Conservation (phyloP, 2,888 invertebrate genomes). For the Ellobium chinense region DNA sequence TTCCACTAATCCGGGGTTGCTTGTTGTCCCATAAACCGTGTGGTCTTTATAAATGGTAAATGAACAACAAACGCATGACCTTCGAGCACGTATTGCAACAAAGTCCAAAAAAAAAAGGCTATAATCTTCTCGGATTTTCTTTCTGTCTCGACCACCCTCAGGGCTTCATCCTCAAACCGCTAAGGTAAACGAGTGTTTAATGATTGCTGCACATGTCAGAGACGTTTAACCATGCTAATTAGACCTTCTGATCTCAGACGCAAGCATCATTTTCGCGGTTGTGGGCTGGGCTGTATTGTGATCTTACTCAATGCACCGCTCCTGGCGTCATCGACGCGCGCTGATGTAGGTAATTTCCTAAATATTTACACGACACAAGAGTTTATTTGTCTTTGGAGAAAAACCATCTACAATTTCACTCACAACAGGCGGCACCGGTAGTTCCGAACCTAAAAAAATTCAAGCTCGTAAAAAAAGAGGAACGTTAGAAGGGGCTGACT, state of each 20-base stretch:
- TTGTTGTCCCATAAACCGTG: too few relatives aligned
- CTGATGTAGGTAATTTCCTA: neutral
- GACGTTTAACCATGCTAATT: conserved; percentile 6
- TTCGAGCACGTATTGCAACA: too few relatives aligned
- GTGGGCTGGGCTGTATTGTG: neutral
- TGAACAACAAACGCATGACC: too few relatives aligned
- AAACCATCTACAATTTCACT: conserved; percentile 20
- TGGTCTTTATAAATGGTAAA: too few relatives aligned
- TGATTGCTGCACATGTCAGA: neutral
- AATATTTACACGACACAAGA: neutral
- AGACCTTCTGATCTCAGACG: conserved; percentile 9
- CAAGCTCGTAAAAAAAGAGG: neutral
- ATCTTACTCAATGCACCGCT: conserved; percentile 2
- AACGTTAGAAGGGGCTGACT: neutral
- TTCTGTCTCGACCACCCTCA: neutral
- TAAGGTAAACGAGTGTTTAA: neutral
- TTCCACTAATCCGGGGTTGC: too few relatives aligned
- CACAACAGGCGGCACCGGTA: neutral
- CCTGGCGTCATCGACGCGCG: neutral
- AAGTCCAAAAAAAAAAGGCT: too few relatives aligned
- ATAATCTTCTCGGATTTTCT: too few relatives aligned
- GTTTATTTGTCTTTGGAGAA: conserved; percentile 19
- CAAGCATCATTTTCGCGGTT: neutral
- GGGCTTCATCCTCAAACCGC: neutral
- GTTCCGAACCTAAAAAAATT: neutral